phyloP scores from a whole-genome alignment of 2,797 vertebrate genomes.

The Lemur catta region DNA sequence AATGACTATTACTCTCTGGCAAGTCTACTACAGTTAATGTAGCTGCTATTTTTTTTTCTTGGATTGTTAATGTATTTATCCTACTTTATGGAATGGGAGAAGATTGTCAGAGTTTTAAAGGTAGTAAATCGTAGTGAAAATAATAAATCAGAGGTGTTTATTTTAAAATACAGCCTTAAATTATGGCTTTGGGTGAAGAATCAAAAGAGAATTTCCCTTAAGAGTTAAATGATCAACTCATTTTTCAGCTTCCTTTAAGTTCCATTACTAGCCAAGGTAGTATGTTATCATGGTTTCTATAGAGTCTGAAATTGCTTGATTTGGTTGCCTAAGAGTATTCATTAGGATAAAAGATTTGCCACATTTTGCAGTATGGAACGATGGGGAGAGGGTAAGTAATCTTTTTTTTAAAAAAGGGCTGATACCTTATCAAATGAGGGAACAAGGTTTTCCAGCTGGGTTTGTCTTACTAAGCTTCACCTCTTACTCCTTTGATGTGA shows the following conservation, averaged over 20 bases:
- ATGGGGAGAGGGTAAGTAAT: neutral
- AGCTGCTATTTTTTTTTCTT: neutral
- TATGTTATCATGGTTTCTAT: fast-evolving
- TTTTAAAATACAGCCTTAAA: neutral
- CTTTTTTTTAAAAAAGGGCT: neutral
- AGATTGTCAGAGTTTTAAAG: conserved; percentile 13
- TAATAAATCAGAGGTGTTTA: neutral
- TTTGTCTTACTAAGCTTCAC: neutral
- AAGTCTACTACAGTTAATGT: neutral
- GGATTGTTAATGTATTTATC: conserved; percentile 34
- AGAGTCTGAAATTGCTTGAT: neutral
- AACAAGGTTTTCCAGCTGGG: conserved; percentile 60
- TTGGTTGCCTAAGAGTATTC: conserved; percentile 27
- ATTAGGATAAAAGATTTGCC: conserved; percentile 57
- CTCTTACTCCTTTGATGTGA: conserved; percentile 73
- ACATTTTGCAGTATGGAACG: neutral
- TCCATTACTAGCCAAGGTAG: neutral
- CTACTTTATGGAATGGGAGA: conserved; percentile 41
- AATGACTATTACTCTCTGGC: neutral
- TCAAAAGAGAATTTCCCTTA: neutral
- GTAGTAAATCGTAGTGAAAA: neutral
- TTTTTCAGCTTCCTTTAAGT: neutral
- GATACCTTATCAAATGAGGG: conserved; percentile 51
- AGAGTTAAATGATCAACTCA: neutral
- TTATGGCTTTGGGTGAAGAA: neutral